Conservation (phyloP, 1,140 invertebrate species). For the Eufriesea mexicana region DNA sequence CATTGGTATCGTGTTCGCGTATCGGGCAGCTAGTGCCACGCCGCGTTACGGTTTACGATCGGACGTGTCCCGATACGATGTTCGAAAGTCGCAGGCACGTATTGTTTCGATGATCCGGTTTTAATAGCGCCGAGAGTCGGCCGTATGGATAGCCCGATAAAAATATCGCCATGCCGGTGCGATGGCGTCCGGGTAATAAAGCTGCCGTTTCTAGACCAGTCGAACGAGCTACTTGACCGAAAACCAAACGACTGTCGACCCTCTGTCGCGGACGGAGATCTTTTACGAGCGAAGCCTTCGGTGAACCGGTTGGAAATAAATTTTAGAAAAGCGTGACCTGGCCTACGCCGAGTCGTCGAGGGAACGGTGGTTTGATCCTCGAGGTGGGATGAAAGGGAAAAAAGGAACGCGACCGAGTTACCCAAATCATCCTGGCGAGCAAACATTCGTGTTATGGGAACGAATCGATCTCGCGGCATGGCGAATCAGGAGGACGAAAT, state of each 20-base stretch:
- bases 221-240: slow-evolving; percentile 8
- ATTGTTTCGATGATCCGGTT: background rate
- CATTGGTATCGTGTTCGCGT: background rate
- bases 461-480: background rate
- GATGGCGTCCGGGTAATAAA: background rate
- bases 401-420: background rate
- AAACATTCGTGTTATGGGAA: background rate
- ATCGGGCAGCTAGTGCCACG: background rate
- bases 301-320: background rate
- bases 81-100: background rate
- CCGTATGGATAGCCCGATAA: background rate
- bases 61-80: background rate
- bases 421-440: background rate
- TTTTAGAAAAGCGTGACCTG: background rate
- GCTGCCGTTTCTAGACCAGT: background rate
- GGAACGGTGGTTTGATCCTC: too few species aligned
- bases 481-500: background rate
- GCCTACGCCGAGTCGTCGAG: too few species aligned
- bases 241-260: background rate
- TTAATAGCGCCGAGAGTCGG: background rate
- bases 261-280: slow-evolving; percentile 8
- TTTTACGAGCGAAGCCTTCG: background rate
- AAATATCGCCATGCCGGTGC: background rate
- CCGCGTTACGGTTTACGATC: background rate
- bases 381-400: too few species aligned